Evolutionary conservation across 2,113 vertebrate genomes (phyloP), one percentile per base, ranked within the genome.

Genomic region (Thunnus maccoyii): DNA sequence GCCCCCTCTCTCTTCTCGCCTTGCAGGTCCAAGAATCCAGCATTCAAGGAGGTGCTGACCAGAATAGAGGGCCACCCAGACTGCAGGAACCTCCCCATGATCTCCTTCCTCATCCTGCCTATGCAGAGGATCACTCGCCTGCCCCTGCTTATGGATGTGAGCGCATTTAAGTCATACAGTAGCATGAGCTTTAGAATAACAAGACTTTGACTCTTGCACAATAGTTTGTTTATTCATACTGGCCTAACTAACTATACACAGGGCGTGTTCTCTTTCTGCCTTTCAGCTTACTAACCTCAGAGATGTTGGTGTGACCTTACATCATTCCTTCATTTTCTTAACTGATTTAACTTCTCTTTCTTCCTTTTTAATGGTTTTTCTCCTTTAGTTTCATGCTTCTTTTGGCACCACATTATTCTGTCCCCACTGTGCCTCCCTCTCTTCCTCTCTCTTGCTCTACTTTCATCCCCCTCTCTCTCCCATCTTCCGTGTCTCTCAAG

Each of bases 121-220:
- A 99, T 99, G 98, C 98, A 99, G 94, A 96, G 98, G 20, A 97
- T 99, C 78, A 99, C 98, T 0, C 97, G 98, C 0, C 96, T 99
- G 6, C 98, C 98, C 12, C 85, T 99, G 15, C 95, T 99, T 66
- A 97, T 99, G 97, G 98, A 99, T 66, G 98, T 99, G 95, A 99
- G 98, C 89, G 25, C 52, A 50, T 0, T 36, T n/a, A 79, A 57
- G 50, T 41, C 64, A 14, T 30, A 30, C 63, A 82, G 78, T 76
- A 63, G 67, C 54, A 51, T 17, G 22, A 62, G 14, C 68, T 65
- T 62, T 57, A 55, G 80, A 83, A 84, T 80, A 11, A 41, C 57
- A 51, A 84, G 68, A 83, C 74, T 83, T 41, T 70, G 51, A 47
- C 64, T 78, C 72, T 94, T 92, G 67, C 32, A 22, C 68, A 89